A percentile compares a stretch with the other conserved stretches of the same genome.
Conservation (phyloP, 2,888 invertebrate genomes). For the Hydraecia micacea region DNA sequence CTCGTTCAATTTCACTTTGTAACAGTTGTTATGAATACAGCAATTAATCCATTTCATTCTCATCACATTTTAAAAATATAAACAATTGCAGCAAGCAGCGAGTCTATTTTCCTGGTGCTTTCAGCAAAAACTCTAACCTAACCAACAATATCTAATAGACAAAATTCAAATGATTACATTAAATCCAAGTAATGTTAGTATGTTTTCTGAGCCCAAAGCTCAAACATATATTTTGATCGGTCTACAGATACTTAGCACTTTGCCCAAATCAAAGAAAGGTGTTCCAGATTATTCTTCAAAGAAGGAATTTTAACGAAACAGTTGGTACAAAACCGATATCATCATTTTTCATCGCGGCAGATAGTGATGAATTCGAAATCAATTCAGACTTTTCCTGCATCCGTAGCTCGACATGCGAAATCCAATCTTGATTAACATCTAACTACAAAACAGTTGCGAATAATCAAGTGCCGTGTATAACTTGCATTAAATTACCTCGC, state of each 20-base stretch:
- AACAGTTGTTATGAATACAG: neutral
- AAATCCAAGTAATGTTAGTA: neutral
- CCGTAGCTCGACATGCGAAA: slow-evolving; percentile 26
- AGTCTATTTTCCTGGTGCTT: neutral
- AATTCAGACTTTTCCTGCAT: slow-evolving; percentile 29
- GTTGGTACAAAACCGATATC: neutral
- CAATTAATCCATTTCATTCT: neutral
- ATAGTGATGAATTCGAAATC: slow-evolving; percentile 13
- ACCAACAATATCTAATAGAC: neutral
- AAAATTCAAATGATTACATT: neutral
- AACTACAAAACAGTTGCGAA: slow-evolving; percentile 69
- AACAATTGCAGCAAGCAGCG: neutral
- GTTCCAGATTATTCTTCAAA: neutral
- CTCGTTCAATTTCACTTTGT: neutral
- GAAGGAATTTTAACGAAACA: neutral
- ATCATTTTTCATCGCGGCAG: slow-evolving; percentile 1
- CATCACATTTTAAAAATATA: neutral
- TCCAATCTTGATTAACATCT: slow-evolving; percentile 46
- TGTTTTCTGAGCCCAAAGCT: neutral
- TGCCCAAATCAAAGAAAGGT: neutral
- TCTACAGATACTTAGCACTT: neutral
- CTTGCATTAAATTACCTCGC: slow-evolving; percentile 72
- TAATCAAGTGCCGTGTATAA: slow-evolving; percentile 75
- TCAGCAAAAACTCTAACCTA: neutral
- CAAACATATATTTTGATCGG: neutral